These are phyloP conservation scores for Sapajus apella DNA, from an alignment of 2,113 vertebrate species.

Conservation along the genomic window DNA sequence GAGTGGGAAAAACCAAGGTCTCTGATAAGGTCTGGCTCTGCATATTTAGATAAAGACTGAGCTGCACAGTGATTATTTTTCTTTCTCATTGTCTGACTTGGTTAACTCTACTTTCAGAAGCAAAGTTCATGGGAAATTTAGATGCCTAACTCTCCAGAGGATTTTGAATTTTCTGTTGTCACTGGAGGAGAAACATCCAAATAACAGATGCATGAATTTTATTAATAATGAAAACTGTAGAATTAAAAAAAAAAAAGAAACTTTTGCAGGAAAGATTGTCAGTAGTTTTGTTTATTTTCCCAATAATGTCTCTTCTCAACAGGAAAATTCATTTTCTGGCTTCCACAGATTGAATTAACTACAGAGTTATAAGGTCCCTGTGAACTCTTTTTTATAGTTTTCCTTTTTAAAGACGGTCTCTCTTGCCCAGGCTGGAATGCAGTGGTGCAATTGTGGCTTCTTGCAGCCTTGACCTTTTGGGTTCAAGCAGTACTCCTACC, in stretches of 20 bases:
- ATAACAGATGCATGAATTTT: conserved; percentile 29
- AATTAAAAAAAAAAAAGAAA: not conserved
- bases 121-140: conserved; percentile 59
- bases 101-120: not conserved
- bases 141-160: conserved; percentile 36
- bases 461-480: no score
- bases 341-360: not conserved
- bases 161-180: conserved; percentile 28
- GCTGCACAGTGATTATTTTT: not conserved
- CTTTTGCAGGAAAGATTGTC: not conserved
- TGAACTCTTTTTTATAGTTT: not conserved
- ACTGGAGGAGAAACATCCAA: conserved; percentile 34
- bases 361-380: not conserved
- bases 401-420: no score
- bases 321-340: not conserved
- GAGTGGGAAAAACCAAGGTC: not conserved
- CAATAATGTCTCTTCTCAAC: not conserved
- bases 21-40: not conserved
- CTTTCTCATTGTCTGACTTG: conserved; percentile 39
- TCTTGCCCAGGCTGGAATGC: no score
- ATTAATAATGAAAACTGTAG: conserved; percentile 17
- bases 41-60: conserved; percentile 41
- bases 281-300: not conserved
- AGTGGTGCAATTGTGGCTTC: no score
- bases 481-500: no score